A percentile compares a stretch with the other conserved stretches of the same genome.
These are phyloP conservation scores for Microchrysa polita DNA, from an alignment of 2,888 invertebrate genomes.

Conservation along the genomic window DNA sequence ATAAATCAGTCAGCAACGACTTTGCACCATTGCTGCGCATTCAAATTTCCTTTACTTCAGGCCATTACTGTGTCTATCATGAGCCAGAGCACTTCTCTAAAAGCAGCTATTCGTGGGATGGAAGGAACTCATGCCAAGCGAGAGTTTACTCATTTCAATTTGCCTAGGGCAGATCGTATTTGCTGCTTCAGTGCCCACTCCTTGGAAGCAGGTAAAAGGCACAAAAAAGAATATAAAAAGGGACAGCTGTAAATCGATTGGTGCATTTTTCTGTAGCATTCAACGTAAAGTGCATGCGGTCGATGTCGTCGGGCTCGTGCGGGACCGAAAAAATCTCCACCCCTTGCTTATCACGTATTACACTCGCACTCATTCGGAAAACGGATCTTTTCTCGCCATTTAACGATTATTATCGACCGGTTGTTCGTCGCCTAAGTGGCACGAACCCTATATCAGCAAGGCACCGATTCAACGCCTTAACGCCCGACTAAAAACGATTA, in stretches of 20 bases:
- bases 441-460: neutral
- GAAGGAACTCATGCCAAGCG: slow-evolving; percentile 13
- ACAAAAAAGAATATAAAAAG: neutral
- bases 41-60: slow-evolving; percentile 1
- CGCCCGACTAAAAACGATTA: slow-evolving; percentile 13
- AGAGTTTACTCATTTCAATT: neutral
- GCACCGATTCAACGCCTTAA: neutral
- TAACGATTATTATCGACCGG: slow-evolving; percentile 36
- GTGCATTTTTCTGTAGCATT: neutral
- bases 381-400: slow-evolving; percentile 28
- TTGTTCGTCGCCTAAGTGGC: slow-evolving; percentile 14
- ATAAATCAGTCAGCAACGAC: slow-evolving; percentile 48
- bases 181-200: slow-evolving; percentile 42
- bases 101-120: neutral
- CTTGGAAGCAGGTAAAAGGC: neutral
- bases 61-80: neutral
- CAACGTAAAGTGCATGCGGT: neutral
- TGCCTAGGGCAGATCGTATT: slow-evolving; percentile 13
- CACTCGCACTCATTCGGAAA: slow-evolving; percentile 8
- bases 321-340: neutral
- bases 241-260: neutral
- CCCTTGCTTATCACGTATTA: neutral
- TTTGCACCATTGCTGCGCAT: slow-evolving; percentile 3
- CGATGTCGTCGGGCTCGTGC: neutral
- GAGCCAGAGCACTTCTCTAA: neutral